Evolutionary conservation across 2,797 vertebrate species (phyloP).

Genomic region (Microchirus variegatus): DNA sequence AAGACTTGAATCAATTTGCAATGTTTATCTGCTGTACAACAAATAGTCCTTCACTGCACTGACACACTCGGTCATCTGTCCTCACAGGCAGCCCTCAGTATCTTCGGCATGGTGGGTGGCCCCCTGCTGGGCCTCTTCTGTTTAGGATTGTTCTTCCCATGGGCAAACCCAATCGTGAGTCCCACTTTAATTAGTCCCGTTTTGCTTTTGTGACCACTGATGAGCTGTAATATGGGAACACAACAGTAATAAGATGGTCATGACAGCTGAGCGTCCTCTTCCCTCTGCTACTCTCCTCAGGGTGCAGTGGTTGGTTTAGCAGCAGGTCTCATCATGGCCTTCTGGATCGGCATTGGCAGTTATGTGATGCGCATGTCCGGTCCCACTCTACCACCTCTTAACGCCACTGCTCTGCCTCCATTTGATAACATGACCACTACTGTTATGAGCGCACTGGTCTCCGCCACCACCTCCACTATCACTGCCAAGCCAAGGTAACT

Average conservation of each 20-base stretch:
- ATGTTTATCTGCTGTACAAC: too few species aligned
- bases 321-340: conserved; percentile 90
- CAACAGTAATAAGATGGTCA: not conserved
- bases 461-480: conserved; percentile 10
- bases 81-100: conserved; percentile 92
- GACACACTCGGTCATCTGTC: not conserved
- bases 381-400: not conserved
- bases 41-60: not conserved
- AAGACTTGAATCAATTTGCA: too few species aligned
- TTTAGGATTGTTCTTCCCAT: conserved; percentile 94
- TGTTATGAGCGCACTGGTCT: conserved; percentile 70
- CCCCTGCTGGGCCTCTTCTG: conserved; percentile 92
- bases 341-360: conserved; percentile 94
- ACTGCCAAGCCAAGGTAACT: conserved; percentile 72
- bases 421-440: conserved; percentile 77
- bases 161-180: conserved; percentile 89
- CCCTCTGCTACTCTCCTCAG: conserved; percentile 61
- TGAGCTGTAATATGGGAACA: too few species aligned
- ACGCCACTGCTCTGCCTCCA: conserved; percentile 53
- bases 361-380: conserved; percentile 66
- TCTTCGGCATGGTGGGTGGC: conserved; percentile 97
- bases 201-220: not conserved
- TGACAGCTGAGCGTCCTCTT: not conserved
- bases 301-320: conserved; percentile 87
- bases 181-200: not conserved